Evolutionary conservation across 2,888 invertebrate species (phyloP), one percentile per base, ranked within the genome.

Genomic region (Phyto melanocephala): DNA sequence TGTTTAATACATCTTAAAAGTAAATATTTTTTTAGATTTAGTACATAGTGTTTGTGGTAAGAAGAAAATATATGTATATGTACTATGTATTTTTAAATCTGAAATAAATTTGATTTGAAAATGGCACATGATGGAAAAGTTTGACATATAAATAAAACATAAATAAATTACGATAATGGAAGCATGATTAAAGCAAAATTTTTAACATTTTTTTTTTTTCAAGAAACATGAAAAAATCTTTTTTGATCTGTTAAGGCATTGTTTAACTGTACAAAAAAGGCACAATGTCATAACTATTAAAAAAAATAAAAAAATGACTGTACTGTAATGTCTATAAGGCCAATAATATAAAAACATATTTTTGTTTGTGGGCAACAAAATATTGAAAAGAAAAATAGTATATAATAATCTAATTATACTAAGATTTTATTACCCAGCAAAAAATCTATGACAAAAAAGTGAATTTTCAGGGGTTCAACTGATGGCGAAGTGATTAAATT

Each of bases 121-220:
- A 82, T 82, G 82, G 82, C 82, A 82, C 82, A 82, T 82, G 82
- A 75, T 78, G 75, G 82, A 82, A 76, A 65, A 40, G 71, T 56
- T 62, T 33, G 45, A 63, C 45, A 77, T 54, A 42, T 63, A 68
- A 47, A 54, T 50, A 28, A 50, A 58, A 68, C 67, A 47, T 24
- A 60, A 20, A 35, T 56, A 67, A 65, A 67, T 52, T n/a, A 47
- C 6, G 15, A 37, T 67, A 79, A 75, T 70, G 63, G 68, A 78
- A 74, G 74, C 62, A 77, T 65, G 68, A 63, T 70, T 68, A 74
- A 81, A 78, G 56, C 74, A 70, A 35, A 60, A 58, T n/a, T 54
- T 45, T 42, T 33, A 50, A 13, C 52, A 52, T 40, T 58, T 20
- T 15, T 45, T 15, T 28, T 42, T 7, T 40, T 42, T 28, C 42